phyloP scores from a whole-genome alignment of 2,888 invertebrate species.

The Pyrgus malvae region DNA sequence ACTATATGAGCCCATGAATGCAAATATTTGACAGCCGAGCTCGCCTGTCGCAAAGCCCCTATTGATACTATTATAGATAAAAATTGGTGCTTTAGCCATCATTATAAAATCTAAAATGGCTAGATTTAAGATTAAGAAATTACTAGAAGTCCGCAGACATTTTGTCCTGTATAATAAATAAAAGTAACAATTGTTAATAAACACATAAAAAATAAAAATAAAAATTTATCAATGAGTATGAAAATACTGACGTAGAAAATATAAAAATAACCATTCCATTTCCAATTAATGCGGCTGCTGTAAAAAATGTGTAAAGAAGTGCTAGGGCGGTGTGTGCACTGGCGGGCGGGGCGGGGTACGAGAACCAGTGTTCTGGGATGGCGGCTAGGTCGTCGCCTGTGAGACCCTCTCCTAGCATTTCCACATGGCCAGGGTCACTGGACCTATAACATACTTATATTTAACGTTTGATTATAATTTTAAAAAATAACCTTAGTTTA shows the following conservation, averaged over 20 bases:
- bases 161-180: constrained; percentile 80
- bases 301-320: constrained; percentile 88
- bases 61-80: constrained; percentile 92
- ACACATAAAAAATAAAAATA: constrained; percentile 9
- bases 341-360: constrained; percentile 90
- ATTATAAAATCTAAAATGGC: constrained; percentile 92
- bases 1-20: constrained; percentile 87
- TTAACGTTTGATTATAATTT: too few relatives aligned
- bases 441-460: constrained; percentile 44
- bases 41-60: constrained; percentile 89
- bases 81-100: constrained; percentile 93
- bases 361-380: constrained; percentile 91
- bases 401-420: constrained; percentile 88
- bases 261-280: constrained; percentile 94
- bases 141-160: constrained; percentile 89
- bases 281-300: constrained; percentile 87
- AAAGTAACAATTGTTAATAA: too few relatives aligned
- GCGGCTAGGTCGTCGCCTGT: constrained; percentile 88
- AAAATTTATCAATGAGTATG: neutral
- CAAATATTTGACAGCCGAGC: constrained; percentile 89
- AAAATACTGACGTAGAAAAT: constrained; percentile 86
- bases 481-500: too few relatives aligned
- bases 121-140: constrained; percentile 91
- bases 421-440: constrained; percentile 47
- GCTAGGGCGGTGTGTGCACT: constrained; percentile 91